Evolutionary conservation across 2,113 vertebrate species (phyloP).

Genomic region (Xiphophorus maculatus): DNA sequence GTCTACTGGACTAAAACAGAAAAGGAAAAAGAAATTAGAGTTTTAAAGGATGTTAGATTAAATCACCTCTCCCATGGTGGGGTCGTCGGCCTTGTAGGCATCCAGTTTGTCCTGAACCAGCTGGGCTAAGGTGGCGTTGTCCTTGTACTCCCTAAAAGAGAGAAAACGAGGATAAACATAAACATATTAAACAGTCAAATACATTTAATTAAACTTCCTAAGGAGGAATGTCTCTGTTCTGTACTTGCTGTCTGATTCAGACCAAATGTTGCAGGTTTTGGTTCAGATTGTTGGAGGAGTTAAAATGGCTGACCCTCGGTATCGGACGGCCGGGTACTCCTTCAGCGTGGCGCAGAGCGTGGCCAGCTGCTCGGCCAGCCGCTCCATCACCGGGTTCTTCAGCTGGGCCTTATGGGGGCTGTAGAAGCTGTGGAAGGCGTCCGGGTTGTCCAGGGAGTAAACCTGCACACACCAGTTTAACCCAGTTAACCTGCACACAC

Average conservation of each 20-base stretch:
- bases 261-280: too few species aligned
- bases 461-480: conserved; percentile 78
- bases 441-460: conserved; percentile 92
- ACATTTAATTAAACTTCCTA: not conserved
- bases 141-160: conserved; percentile 85
- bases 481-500: too few species aligned
- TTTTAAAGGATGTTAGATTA: not conserved
- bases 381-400: conserved; percentile 94
- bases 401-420: conserved; percentile 97
- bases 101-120: conserved; percentile 98
- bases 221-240: not conserved
- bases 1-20: too few species aligned
- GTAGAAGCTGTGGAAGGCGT: conserved; percentile 98
- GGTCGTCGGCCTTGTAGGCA: conserved; percentile 96
- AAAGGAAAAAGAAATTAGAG: too few species aligned
- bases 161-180: not conserved
- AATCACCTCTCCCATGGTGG: conserved; percentile 96
- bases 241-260: not conserved
- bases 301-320: conserved; percentile 84
- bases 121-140: conserved; percentile 94
- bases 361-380: conserved; percentile 94
- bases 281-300: not conserved
- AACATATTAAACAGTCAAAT: not conserved
- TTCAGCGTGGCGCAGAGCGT: conserved; percentile 96
- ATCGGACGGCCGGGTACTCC: conserved; percentile 96